phyloP scores from a whole-genome alignment of 2,888 invertebrate species.

The Caenorhabditis uteleia region DNA sequence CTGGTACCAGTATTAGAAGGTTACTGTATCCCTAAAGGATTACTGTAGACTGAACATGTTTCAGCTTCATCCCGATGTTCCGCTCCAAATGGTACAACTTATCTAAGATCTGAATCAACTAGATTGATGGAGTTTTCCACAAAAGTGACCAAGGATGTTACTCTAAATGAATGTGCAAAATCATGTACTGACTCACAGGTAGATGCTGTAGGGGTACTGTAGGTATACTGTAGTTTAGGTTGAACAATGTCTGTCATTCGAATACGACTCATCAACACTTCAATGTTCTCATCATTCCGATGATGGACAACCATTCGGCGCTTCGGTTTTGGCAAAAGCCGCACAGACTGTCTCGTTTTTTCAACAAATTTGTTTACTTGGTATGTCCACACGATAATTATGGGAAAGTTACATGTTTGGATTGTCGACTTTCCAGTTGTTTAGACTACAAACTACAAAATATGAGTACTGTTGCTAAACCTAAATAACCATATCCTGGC shows the following conservation, averaged over 20 bases:
- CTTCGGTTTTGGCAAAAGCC: slow-evolving; percentile 53
- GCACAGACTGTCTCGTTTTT: slow-evolving; percentile 55
- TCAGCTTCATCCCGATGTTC: slow-evolving; percentile 40
- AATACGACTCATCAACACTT: slow-evolving; percentile 61
- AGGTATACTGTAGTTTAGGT: slow-evolving; percentile 9
- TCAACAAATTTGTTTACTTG: slow-evolving; percentile 65
- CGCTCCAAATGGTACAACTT: slow-evolving; percentile 57
- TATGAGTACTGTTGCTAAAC: too few relatives aligned
- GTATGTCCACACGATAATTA: slow-evolving; percentile 38
- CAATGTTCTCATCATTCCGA: slow-evolving; percentile 58
- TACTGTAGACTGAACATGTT: not conserved
- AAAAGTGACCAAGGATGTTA: slow-evolving; percentile 54
- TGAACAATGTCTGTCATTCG: slow-evolving; percentile 61
- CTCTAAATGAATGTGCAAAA: slow-evolving; percentile 60
- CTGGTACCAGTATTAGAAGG: slow-evolving; percentile 25
- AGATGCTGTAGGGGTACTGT: not conserved
- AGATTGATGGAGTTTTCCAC: slow-evolving; percentile 58
- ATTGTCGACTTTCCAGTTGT: too few relatives aligned
- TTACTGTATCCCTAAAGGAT: not conserved
- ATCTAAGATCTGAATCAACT: slow-evolving; percentile 60
- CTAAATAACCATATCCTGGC: too few relatives aligned
- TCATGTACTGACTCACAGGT: slow-evolving; percentile 42
- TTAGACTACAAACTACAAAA: not conserved
- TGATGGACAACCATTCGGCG: slow-evolving; percentile 62
- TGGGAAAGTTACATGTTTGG: not conserved